phyloP scores from a whole-genome alignment of 2,888 invertebrate species.

The Ceramica pisi region DNA sequence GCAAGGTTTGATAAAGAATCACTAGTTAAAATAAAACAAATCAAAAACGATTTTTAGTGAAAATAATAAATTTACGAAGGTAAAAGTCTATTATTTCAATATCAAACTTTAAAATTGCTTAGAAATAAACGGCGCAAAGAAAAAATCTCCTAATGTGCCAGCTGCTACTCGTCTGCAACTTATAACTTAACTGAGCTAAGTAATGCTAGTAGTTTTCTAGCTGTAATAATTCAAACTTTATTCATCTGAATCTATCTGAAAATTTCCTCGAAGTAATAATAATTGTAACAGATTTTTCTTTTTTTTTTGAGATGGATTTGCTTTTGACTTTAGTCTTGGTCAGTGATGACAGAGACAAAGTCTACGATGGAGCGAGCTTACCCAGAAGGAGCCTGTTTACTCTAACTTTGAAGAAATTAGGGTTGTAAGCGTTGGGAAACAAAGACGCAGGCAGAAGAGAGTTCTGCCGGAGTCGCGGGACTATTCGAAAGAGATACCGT shows the following conservation, averaged over 20 bases:
- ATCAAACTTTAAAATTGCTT: conserved; percentile 6
- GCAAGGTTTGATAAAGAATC: too few relatives aligned
- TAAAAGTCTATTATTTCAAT: conserved; percentile 1
- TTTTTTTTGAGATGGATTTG: too few relatives aligned
- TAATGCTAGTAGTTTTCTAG: conserved; percentile 39
- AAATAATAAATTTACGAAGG: background rate
- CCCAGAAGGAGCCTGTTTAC: too few relatives aligned
- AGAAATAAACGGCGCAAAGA: conserved; percentile 17
- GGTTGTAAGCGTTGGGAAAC: too few relatives aligned
- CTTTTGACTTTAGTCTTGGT: too few relatives aligned
- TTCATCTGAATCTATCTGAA: conserved; percentile 40
- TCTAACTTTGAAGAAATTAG: too few relatives aligned
- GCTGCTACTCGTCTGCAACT: conserved; percentile 36
- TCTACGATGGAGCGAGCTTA: too few relatives aligned
- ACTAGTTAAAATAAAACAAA: background rate
- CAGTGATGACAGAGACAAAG: too few relatives aligned
- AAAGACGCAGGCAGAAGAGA: too few relatives aligned
- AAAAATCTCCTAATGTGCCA: conserved; percentile 17
- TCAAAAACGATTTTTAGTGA: background rate
- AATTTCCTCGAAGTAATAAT: conserved; percentile 10
- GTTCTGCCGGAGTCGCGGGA: too few relatives aligned
- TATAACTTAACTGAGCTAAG: conserved; percentile 26
- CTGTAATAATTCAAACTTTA: conserved; percentile 51
- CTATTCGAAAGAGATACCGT: too few relatives aligned
- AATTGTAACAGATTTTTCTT: too few relatives aligned